Evolutionary conservation across 2,797 vertebrate species (phyloP), one percentile per base, ranked within the genome.

Genomic region (Gambusia yucatana): DNA sequence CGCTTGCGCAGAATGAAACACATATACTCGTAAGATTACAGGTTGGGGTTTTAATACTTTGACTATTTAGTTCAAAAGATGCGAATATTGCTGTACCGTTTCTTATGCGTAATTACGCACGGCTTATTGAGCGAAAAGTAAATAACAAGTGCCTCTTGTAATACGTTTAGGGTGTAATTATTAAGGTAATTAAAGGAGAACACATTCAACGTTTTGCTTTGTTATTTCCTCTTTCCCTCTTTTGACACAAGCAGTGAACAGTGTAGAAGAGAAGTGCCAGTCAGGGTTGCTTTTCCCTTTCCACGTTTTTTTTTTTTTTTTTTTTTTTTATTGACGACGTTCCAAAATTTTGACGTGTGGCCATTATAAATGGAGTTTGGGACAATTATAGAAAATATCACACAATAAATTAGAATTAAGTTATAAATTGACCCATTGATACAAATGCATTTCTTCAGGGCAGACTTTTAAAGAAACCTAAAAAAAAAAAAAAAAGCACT

Each of bases 251-350:
- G 39, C 39, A 46, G 59, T 0, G 65, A 79, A 76, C 4, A 13
- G 65, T 43, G 36, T 20, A 43, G 39, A 69, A n/a, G 10, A 5
- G 85, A 92, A 86, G 82, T 91, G 85, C 74, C 74, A 89, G 82
- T 89, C 86, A 88, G 80, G 48, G 86, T 83, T 90, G 87, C 84
- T 89, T 89, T 92, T 93, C 90, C 86, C 86, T 30, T 59, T 44
- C 41, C 71, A 5, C 73, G 11, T 16, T 3, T 36, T 36, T 22
- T 39, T 22, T 10, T 2, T 2, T 52, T 17, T 48, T 17, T 47
- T 17, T 48, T 17, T 48, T 17, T 47, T 5, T 47, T 61, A 50
- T 43, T 25, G 36, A 43, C 14, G 9, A 43, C 61, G 6, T 65
- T 69, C 22, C 39, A 43, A 13, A 43, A 69, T 2, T 39, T 10